Evolutionary conservation across 1,140 invertebrate species (phyloP), one percentile per base, ranked within the genome.

Genomic region (Maconellicoccus hirsutus): DNA sequence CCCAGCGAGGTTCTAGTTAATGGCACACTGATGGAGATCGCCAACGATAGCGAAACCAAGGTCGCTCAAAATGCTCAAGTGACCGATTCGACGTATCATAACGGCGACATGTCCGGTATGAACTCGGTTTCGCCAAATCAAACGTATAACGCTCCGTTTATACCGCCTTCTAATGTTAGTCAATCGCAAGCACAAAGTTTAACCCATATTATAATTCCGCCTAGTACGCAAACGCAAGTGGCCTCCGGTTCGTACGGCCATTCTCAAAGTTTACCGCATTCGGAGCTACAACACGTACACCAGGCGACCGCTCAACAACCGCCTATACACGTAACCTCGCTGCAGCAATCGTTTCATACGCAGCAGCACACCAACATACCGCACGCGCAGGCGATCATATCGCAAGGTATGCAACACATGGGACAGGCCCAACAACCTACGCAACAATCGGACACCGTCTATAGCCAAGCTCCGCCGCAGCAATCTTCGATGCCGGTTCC

Each of bases 401-500:
- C 52, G 71, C 59, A 71, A 0, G 74, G 72, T 27, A 73, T 74
- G 39, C 76, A 76, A 66, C 82, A 83, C 74, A 82, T 82, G 26
- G 80, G 82, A 72, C 81, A 83, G 73, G 83, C 83, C 73, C 75
- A 83, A 59, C 82, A 71, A 69, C 70, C 70, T 81, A 22, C n/a
- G n/a, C 52, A 66, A 66, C 61, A 66, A 4, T 22, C 19, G 22
- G 61, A 25, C 16, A 16, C 10, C 10, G 25, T 26, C 16, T 14
- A 52, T 16, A 52, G n/a, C 42, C 42, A 19, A 14, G 42, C 42
- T 8, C 25, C 61, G 61, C 10, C 8, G 10, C 61, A 66, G 25
- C 2, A 3, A 14, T 10, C 61, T 25, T 33, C 29, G 29, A 33
- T 33, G 42, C n/a, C 42, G n/a, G 25, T 19, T 66, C 61, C 22